A percentile compares a stretch with the other conserved stretches of the same genome.
Conservation (phyloP, 2,888 invertebrate species). For the Cataglyphis cursor region DNA sequence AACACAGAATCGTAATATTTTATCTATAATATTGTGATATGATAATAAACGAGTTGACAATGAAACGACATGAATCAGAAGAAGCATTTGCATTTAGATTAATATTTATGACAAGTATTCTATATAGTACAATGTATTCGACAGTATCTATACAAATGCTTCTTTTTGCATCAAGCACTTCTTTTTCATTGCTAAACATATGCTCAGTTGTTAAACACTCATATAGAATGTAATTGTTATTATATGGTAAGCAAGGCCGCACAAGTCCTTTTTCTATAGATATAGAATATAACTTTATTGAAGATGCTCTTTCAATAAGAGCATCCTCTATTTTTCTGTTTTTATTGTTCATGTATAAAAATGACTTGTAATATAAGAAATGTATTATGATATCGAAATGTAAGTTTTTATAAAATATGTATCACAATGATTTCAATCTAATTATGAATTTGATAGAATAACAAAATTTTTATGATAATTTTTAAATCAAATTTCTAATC, state of each 20-base stretch:
- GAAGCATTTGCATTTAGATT: neutral
- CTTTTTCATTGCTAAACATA: neutral
- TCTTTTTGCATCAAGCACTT: neutral
- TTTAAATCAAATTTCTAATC: constrained; percentile 7
- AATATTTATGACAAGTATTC: constrained; percentile 6
- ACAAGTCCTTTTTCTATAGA: neutral
- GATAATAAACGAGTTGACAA: constrained; percentile 18
- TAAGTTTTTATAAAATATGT: constrained; percentile 13
- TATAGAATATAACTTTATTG: neutral
- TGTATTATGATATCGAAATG: constrained; percentile 17
- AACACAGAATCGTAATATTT: constrained; percentile 41
- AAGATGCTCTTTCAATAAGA: neutral
- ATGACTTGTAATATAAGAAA: constrained; percentile 30
- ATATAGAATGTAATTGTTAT: neutral
- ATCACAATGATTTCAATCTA: neutral
- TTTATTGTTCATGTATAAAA: constrained; percentile 25
- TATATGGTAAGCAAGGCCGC: neutral
- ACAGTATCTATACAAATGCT: neutral
- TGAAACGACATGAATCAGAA: constrained; percentile 2
- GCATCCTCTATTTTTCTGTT: constrained; percentile 12
- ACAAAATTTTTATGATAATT: neutral
- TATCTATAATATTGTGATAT: constrained; percentile 44
- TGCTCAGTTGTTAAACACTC: neutral
- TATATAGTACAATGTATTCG: neutral
- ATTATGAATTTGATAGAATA: neutral